Conservation (phyloP, 1,140 invertebrate species). For the Popillia japonica region DNA sequence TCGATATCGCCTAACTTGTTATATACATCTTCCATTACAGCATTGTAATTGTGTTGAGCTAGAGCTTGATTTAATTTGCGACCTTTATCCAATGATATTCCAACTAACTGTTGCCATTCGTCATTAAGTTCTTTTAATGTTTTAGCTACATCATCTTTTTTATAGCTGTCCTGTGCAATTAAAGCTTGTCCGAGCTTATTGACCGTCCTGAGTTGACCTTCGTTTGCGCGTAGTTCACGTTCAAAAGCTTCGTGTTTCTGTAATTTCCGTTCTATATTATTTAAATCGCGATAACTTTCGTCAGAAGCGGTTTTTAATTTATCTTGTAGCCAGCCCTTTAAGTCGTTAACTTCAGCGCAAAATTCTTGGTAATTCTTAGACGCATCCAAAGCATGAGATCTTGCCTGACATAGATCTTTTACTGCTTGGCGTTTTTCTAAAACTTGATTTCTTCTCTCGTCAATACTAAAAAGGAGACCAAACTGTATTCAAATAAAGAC, state of each 20-base stretch:
- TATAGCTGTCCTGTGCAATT: conserved; percentile 75
- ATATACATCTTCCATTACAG: conserved; percentile 79
- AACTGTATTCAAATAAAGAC: background rate
- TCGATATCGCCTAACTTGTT: conserved; percentile 83
- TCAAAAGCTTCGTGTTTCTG: conserved; percentile 99
- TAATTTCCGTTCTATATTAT: conserved; percentile 90
- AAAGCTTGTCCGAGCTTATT: conserved; percentile 80
- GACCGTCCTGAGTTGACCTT: conserved; percentile 84
- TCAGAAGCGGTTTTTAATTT: conserved; percentile 92
- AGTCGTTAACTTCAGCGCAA: conserved; percentile 86
- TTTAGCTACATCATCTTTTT: conserved; percentile 71
- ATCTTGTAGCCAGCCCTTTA: conserved; percentile 89
- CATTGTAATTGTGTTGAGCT: conserved; percentile 81
- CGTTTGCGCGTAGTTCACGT: conserved; percentile 90
- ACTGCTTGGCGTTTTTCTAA: conserved; percentile 76
- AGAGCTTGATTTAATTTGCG: conserved; percentile 79
- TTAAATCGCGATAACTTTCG: conserved; percentile 91
- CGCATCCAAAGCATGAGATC: conserved; percentile 77
- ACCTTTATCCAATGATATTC: conserved; percentile 83
- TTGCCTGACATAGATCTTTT: conserved; percentile 75
- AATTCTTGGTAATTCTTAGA: conserved; percentile 87
- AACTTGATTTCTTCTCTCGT: conserved; percentile 79
- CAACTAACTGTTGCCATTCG: conserved; percentile 76
- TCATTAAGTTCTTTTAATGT: conserved; percentile 75
- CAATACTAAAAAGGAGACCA: conserved; percentile 66